Conservation (phyloP, 1,140 invertebrate species). For the Tetraneura akinire region DNA sequence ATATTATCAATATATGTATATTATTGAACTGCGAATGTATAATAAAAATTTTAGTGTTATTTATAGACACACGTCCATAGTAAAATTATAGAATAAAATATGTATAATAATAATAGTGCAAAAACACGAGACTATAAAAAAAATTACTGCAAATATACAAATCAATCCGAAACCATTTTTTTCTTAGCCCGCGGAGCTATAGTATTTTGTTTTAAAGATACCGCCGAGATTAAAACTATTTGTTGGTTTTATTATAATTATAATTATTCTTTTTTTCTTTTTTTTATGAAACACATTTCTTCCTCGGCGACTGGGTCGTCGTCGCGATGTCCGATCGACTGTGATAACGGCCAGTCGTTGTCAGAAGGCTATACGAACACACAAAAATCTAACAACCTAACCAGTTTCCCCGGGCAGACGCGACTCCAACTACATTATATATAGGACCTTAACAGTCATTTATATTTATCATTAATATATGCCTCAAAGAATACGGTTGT, state of each 20-base stretch:
- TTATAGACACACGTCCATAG: too few relatives aligned
- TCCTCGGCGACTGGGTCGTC: not conserved
- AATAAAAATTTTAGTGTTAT: too few relatives aligned
- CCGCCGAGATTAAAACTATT: not conserved
- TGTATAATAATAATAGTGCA: not conserved
- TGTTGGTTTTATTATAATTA: not conserved
- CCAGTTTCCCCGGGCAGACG: constrained; percentile 8
- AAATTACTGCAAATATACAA: not conserved
- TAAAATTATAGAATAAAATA: too few relatives aligned
- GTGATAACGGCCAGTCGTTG: constrained; percentile 22
- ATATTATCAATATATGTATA: too few relatives aligned
- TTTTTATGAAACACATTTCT: not conserved
- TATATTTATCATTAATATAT: constrained; percentile 22
- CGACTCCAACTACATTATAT: not conserved
- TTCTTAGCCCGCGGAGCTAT: not conserved
- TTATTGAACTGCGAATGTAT: too few relatives aligned
- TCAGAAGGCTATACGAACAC: not conserved
- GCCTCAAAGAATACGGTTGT: not conserved
- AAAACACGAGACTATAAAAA: not conserved
- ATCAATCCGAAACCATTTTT: not conserved
- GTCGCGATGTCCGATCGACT: constrained; percentile 37
- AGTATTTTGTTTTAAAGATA: not conserved
- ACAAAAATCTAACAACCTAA: not conserved
- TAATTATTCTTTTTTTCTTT: not conserved
- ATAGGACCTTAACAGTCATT: not conserved